Evolutionary conservation across 1,140 invertebrate species (phyloP).

Genomic region (Sycophaga agraensis): DNA sequence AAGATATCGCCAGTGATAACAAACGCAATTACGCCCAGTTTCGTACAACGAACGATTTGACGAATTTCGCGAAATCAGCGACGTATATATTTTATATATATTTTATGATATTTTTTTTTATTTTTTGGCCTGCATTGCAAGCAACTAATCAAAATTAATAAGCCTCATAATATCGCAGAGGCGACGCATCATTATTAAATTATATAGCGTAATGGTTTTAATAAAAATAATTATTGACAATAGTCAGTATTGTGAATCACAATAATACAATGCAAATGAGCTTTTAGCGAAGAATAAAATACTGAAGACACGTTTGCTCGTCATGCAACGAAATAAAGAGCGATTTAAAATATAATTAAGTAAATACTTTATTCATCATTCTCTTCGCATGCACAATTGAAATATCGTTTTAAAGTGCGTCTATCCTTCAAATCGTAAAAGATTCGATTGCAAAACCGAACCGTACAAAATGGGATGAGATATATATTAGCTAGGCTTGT

Average conservation of each 20-base stretch:
- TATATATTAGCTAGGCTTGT: not conserved
- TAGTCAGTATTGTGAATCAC: constrained; percentile 4
- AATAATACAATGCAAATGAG: constrained; percentile 1
- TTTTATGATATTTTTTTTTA: no score
- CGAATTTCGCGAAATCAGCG: constrained; percentile 14
- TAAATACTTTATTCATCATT: constrained; percentile 14
- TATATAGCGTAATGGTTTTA: constrained; percentile 3
- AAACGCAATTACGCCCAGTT: not conserved
- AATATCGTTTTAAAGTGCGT: constrained; percentile 1
- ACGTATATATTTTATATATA: not conserved
- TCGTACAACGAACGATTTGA: constrained; percentile 13
- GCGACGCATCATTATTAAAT: constrained; percentile 8
- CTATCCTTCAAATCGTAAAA: not conserved
- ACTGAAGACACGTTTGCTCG: constrained; percentile 13
- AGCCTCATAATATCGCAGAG: not conserved
- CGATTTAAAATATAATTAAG: constrained; percentile 11
- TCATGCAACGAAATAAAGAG: not conserved
- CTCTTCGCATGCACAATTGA: not conserved
- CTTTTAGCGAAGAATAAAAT: constrained; percentile 16
- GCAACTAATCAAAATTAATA: not conserved
- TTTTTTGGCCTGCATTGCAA: constrained; percentile 24
- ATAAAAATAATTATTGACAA: constrained; percentile 2
- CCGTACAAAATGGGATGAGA: not conserved
- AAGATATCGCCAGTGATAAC: constrained; percentile 1
- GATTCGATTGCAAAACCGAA: constrained; percentile 1